Base-by-base conservation (phyloP, 2,797 vertebrate genomes). In the Clarias laeviceps region DNA sequence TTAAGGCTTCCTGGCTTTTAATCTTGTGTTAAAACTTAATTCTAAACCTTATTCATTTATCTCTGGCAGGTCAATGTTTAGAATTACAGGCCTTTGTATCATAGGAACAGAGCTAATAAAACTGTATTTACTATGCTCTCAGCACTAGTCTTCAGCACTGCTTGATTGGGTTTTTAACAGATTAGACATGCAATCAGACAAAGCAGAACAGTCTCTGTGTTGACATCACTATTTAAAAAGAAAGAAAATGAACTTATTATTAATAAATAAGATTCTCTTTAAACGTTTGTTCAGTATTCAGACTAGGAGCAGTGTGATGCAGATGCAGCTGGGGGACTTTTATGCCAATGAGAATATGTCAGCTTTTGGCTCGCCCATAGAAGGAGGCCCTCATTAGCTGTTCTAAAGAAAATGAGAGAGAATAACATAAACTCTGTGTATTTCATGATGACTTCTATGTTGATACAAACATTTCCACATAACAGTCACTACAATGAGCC, bases 191-290 rank as follows among this genome's bases (percentile, higher is more conserved):
- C 50, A 59, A 27, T 32, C 18, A 77, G 54, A 77, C 9, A 77
- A 77, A 34, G 56, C 12, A 78, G 32, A 7, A 11, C 20, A 78
- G 56, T 24, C 76, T 78, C 20, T 9, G 68, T 74, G 57, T 78
- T 78, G 34, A 61, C 76, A 78, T 83, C 37, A 87, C 57, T 82
- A 84, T 84, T 72, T 84, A 86, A 29, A 76, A 59, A 80, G 84
- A 87, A 81, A 84, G 87, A 86, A 89, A 89, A 91, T 88, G 80
- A 86, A 84, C 87, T 65, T 59, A 86, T 77, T 59, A 61, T 77
- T 59, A 61, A 59, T 29, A 77, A 77, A 77, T 61, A 22, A 78
- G 57, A 37, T 29, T 12, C 20, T 24, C 20, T 15, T 37, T 78
- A 78, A 59, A 59, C 34, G 18, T 59, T 77, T 76, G 50, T 29